Conservation (phyloP, 2,113 vertebrate species). For the Sylvietta virens region DNA sequence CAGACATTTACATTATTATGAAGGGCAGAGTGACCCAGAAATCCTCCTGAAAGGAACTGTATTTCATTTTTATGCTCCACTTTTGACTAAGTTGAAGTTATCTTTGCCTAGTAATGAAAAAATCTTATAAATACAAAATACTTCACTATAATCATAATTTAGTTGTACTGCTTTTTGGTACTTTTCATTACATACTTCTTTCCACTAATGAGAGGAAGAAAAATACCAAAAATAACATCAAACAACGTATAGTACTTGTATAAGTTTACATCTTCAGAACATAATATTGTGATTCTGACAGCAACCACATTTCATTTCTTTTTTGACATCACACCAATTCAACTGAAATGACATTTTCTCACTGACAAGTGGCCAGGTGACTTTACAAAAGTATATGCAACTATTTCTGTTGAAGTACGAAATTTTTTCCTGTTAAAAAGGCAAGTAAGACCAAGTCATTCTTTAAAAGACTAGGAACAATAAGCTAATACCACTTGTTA, state of each 20-base stretch:
- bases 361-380: background rate
- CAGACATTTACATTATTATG: background rate
- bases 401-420: background rate
- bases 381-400: background rate
- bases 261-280: background rate
- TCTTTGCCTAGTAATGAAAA: background rate
- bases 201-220: background rate
- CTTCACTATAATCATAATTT: background rate
- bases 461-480: background rate
- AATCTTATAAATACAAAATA: background rate
- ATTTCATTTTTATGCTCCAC: background rate
- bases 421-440: background rate
- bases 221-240: background rate
- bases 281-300: background rate
- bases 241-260: background rate
- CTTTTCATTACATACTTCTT: background rate
- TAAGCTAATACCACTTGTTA: background rate
- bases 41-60: background rate
- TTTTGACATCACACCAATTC: background rate
- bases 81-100: background rate
- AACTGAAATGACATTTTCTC: background rate
- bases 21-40: background rate
- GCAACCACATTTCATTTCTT: background rate
- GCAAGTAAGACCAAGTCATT: background rate
- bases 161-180: background rate